A percentile compares a stretch with the other conserved stretches of the same genome.
Evolutionary conservation across 2,797 vertebrate genomes (phyloP).

Genomic region (Setipinna tenuifilis): DNA sequence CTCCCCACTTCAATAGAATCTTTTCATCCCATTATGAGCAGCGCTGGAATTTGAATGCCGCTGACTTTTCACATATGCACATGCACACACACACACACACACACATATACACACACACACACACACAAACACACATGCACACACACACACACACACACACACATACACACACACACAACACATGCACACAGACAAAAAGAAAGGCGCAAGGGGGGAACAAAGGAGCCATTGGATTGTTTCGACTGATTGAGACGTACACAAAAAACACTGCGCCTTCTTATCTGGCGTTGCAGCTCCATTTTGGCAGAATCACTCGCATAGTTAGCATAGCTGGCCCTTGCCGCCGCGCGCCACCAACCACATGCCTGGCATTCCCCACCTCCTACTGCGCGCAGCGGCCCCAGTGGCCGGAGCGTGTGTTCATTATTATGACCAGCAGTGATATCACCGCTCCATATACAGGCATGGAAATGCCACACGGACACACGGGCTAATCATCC

Average conservation of each 20-base stretch:
- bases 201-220: slow-evolving; percentile 67
- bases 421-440: slow-evolving; percentile 52
- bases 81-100: slow-evolving; percentile 9
- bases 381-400: slow-evolving; percentile 73
- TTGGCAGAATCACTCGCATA: slow-evolving; percentile 79
- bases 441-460: slow-evolving; percentile 68
- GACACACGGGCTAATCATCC: slow-evolving; percentile 43
- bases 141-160: slow-evolving; percentile 50
- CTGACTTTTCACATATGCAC: slow-evolving; percentile 55
- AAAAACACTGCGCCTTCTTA: slow-evolving; percentile 75
- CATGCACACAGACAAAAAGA: neutral
- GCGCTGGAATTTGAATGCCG: slow-evolving; percentile 70
- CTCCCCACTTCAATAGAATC: slow-evolving; percentile 75
- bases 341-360: slow-evolving; percentile 63
- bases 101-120: neutral
- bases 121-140: neutral
- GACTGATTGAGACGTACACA: slow-evolving; percentile 75
- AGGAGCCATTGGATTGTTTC: slow-evolving; percentile 74
- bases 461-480: slow-evolving; percentile 49
- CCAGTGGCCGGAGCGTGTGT: slow-evolving; percentile 59
- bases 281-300: slow-evolving; percentile 64
- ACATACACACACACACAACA: slow-evolving; percentile 71
- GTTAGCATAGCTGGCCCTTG: slow-evolving; percentile 74
- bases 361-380: slow-evolving; percentile 79
- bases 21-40: slow-evolving; percentile 75